These are phyloP conservation scores for Copsychus sechellarum DNA, from an alignment of 2,113 vertebrate species.

Conservation along the genomic window DNA sequence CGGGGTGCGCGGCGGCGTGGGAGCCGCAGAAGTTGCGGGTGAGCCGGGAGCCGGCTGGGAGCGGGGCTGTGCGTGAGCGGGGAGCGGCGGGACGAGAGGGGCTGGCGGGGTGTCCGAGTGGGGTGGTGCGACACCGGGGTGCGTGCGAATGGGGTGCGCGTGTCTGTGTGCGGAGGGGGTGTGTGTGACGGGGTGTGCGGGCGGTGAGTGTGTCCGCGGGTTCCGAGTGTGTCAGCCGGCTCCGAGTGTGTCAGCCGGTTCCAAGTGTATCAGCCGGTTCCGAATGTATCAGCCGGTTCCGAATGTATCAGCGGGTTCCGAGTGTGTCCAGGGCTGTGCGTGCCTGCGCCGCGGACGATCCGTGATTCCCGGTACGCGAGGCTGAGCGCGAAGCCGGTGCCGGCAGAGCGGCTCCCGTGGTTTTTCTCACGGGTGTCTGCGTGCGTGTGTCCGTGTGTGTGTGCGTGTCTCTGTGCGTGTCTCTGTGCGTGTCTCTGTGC, in stretches of 20 bases:
- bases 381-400: not conserved
- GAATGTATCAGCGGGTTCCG: not conserved
- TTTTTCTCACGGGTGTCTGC: not conserved
- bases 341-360: not conserved
- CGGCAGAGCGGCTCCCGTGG: not conserved
- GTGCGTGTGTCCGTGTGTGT: not conserved
- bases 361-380: not conserved
- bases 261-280: too few species aligned
- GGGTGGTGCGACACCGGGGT: not conserved
- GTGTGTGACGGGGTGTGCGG: not conserved
- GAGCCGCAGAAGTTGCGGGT: constrained; percentile 33
- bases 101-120: not conserved
- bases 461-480: not conserved
- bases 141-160: not conserved
- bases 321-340: not conserved
- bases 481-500: too few species aligned
- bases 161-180: not conserved
- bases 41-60: not conserved
- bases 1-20: not conserved
- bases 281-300: not conserved
- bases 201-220: not conserved
- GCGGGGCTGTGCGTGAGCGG: not conserved
- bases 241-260: not conserved
- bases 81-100: not conserved
- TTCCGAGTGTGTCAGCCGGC: not conserved